Evolutionary conservation across 2,797 vertebrate genomes (phyloP).

Genomic region (Pyrocephalus nanus): DNA sequence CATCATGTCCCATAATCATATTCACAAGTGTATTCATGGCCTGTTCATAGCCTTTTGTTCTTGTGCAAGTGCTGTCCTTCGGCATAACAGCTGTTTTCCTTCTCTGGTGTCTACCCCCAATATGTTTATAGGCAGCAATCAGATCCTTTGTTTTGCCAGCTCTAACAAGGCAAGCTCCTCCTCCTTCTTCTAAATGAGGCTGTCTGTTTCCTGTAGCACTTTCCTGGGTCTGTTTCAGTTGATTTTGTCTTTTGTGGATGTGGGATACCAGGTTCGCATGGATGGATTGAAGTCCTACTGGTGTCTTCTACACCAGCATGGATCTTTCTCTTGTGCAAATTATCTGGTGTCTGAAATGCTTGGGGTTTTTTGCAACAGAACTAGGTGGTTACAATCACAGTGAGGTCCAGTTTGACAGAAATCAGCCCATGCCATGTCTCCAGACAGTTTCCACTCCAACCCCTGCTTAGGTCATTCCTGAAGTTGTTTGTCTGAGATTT

Average conservation of each 20-base stretch:
- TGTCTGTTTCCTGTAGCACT: background rate
- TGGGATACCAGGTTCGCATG: background rate
- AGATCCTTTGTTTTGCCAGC: conserved; percentile 43
- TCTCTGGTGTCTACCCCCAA: conserved; percentile 11
- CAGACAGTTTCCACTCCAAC: background rate
- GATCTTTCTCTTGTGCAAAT: background rate
- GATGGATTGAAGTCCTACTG: background rate
- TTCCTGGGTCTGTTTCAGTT: background rate
- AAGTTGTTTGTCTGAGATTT: background rate
- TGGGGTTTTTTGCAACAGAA: background rate
- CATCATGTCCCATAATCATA: background rate
- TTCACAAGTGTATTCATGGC: conserved; percentile 33
- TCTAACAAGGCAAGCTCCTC: conserved; percentile 29
- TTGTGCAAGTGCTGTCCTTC: conserved; percentile 34
- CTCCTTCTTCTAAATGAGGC: background rate
- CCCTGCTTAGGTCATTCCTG: background rate
- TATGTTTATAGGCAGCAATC: conserved; percentile 37
- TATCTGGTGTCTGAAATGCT: background rate
- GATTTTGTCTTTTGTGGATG: background rate
- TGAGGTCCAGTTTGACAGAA: background rate
- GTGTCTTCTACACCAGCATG: background rate
- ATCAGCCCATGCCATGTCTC: background rate
- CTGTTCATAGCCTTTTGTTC: conserved; percentile 42
- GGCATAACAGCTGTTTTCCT: conserved; percentile 52
- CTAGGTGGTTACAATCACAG: background rate